Conservation (phyloP, 2,888 invertebrate species). For the Tetranychus truncatus region DNA sequence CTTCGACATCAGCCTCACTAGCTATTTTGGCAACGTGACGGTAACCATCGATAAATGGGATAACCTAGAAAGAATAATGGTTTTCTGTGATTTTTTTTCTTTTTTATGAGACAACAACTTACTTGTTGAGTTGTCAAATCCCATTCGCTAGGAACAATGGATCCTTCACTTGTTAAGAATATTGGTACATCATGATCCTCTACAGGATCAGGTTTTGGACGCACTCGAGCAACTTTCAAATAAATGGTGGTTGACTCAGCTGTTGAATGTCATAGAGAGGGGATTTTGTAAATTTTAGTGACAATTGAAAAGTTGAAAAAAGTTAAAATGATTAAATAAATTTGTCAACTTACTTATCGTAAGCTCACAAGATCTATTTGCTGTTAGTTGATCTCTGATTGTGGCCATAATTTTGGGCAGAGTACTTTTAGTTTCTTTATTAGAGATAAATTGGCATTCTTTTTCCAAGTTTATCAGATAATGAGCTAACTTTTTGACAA, state of each 20-base stretch:
- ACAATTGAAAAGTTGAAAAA: neutral
- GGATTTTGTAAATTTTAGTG: neutral
- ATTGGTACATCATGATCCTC: conserved; percentile 79
- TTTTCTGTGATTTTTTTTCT: neutral
- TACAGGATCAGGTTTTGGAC: conserved; percentile 59
- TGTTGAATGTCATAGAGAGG: conserved; percentile 28
- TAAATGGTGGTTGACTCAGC: conserved; percentile 74
- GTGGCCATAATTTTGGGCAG: conserved; percentile 56
- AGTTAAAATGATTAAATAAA: conserved; percentile 16
- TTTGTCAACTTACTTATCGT: conserved; percentile 30
- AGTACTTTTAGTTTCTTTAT: conserved; percentile 42
- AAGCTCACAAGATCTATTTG: conserved; percentile 49
- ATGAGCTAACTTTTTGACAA: conserved; percentile 79
- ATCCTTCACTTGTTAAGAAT: conserved; percentile 46
- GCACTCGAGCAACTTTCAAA: conserved; percentile 63
- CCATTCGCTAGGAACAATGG: conserved; percentile 44
- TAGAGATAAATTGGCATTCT: conserved; percentile 64
- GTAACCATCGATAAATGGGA: conserved; percentile 75
- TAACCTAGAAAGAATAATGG: conserved; percentile 39
- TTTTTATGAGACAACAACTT: conserved; percentile 22
- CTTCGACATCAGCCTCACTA: conserved; percentile 72
- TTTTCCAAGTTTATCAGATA: conserved; percentile 56
- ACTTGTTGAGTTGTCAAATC: conserved; percentile 86
- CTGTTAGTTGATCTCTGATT: conserved; percentile 53
- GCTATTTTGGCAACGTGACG: conserved; percentile 79